phyloP scores from a whole-genome alignment of 2,113 vertebrate genomes.

The Sapajus apella region DNA sequence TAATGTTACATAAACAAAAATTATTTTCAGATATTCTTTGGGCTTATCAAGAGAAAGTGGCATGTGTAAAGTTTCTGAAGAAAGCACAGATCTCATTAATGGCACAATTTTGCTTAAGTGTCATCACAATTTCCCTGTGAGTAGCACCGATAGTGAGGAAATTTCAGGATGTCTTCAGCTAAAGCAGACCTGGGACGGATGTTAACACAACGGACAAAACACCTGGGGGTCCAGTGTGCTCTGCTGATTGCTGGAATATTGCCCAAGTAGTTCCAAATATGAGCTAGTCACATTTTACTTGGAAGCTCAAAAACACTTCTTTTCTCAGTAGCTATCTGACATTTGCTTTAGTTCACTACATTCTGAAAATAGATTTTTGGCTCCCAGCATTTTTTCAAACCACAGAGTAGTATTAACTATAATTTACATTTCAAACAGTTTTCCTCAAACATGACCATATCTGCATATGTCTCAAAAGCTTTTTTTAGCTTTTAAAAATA shows the following conservation, averaged over 20 bases:
- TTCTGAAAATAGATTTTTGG: slow-evolving; percentile 70
- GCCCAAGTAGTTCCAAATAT: background rate
- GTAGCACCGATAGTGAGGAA: background rate
- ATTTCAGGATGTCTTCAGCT: background rate
- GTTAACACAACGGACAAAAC: background rate
- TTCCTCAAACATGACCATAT: slow-evolving; percentile 70
- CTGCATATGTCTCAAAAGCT: background rate
- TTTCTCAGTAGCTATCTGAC: background rate
- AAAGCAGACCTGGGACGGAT: background rate
- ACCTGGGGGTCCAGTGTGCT: background rate
- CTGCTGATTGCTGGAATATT: background rate
- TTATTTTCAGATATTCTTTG: slow-evolving; percentile 5
- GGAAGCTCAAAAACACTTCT: background rate
- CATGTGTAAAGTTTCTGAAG: background rate
- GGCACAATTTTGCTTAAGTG: background rate
- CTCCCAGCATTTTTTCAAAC: slow-evolving; percentile 55
- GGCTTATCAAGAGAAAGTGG: background rate
- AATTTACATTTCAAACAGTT: slow-evolving; percentile 76
- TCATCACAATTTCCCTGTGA: background rate
- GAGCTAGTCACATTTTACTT: background rate
- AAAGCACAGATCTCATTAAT: background rate
- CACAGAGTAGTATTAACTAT: slow-evolving; percentile 40
- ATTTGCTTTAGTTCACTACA: slow-evolving; percentile 12
- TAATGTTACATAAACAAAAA: background rate
- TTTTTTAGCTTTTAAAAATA: slow-evolving; percentile 52